These are phyloP conservation scores for Hemaris fuciformis DNA, from an alignment of 2,888 invertebrate genomes.

Conservation along the genomic window DNA sequence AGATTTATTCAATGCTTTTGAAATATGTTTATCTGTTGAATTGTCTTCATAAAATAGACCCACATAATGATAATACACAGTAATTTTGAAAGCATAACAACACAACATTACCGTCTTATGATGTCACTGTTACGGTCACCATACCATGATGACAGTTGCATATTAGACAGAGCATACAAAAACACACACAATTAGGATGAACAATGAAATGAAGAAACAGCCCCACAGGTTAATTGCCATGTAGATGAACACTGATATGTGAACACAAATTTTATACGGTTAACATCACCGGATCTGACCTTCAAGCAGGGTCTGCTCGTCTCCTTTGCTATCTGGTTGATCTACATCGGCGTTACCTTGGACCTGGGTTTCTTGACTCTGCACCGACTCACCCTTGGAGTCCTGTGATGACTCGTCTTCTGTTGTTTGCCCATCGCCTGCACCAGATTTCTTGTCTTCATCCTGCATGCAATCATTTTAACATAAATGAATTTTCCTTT, in stretches of 20 bases:
- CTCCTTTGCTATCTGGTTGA: constrained; percentile 53
- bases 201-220: neutral
- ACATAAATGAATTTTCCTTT: neutral
- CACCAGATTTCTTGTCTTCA: constrained; percentile 77
- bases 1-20: too few relatives aligned
- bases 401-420: constrained; percentile 80
- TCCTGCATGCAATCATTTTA: constrained; percentile 46
- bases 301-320: constrained; percentile 41
- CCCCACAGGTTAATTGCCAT: constrained; percentile 62
- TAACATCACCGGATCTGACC: constrained; percentile 49
- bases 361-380: constrained; percentile 40
- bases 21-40: too few relatives aligned
- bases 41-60: too few relatives aligned
- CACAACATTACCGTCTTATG: too few relatives aligned
- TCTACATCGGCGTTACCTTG: constrained; percentile 74
- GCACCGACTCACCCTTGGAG: constrained; percentile 74
- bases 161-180: neutral
- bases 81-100: too few relatives aligned
- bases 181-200: neutral
- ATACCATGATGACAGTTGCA: too few relatives aligned
- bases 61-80: too few relatives aligned
- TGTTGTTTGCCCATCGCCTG: constrained; percentile 73
- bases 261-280: constrained; percentile 33
- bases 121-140: too few relatives aligned
- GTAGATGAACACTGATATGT: constrained; percentile 62